phyloP scores from a whole-genome alignment of 2,113 vertebrate species.

The Heterotis niloticus region DNA sequence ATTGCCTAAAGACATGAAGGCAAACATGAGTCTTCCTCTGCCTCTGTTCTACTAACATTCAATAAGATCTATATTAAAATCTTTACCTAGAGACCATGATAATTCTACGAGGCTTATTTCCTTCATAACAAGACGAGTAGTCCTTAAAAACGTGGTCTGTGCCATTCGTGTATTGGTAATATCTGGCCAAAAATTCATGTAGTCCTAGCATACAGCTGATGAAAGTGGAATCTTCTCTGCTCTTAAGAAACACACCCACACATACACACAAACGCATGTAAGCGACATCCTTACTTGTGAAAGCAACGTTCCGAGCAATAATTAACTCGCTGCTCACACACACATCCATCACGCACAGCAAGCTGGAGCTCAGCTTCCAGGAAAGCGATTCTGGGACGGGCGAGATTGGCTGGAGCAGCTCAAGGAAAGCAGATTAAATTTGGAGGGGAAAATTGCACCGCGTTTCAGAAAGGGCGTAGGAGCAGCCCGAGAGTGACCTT shows the following conservation, averaged over 20 bases:
- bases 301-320: conserved; percentile 25
- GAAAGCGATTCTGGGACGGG: conserved; percentile 62
- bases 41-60: too few relatives aligned
- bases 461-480: conserved; percentile 47
- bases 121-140: too few relatives aligned
- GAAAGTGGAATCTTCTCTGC: too few relatives aligned
- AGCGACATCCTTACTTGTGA: conserved; percentile 2
- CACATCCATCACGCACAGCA: conserved; percentile 57
- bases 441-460: conserved; percentile 56
- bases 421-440: conserved; percentile 61
- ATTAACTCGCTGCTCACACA: conserved; percentile 34
- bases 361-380: conserved; percentile 50
- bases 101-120: too few relatives aligned
- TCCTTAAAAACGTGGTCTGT: too few relatives aligned
- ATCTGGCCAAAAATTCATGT: too few relatives aligned
- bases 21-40: too few relatives aligned
- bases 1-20: too few relatives aligned
- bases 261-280: conserved; percentile 1
- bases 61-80: too few relatives aligned
- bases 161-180: too few relatives aligned
- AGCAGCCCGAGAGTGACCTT: conserved; percentile 53
- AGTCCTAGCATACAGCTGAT: too few relatives aligned
- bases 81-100: too few relatives aligned
- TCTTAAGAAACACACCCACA: conserved; percentile 33
- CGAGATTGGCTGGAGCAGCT: conserved; percentile 52